phyloP scores from a whole-genome alignment of 2,113 vertebrate species.

The Himantopus leucocephalus region DNA sequence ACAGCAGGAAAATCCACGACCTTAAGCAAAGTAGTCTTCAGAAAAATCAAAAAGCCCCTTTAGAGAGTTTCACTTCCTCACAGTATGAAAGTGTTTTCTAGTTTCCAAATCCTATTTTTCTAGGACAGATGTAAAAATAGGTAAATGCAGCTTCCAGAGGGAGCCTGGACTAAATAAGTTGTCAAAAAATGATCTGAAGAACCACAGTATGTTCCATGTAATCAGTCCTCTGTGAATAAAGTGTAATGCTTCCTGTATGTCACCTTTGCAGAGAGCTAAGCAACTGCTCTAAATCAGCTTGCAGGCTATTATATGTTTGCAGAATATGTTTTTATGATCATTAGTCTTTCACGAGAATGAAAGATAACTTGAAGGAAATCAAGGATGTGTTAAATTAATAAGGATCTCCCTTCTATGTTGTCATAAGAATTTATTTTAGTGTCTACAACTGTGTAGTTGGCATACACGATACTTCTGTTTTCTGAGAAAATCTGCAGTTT shows the following conservation, averaged over 20 bases:
- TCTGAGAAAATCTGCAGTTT: background rate
- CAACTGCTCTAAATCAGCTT: background rate
- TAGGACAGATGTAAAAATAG: background rate
- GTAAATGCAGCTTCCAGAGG: background rate
- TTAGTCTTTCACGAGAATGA: background rate
- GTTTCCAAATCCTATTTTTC: background rate
- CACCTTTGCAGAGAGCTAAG: background rate
- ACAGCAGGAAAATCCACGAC: background rate
- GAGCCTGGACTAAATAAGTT: background rate
- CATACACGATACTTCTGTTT: background rate
- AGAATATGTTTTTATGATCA: background rate
- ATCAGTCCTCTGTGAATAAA: background rate
- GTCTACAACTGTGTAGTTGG: background rate
- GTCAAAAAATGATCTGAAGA: background rate
- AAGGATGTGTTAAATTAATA: background rate
- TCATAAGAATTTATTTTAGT: background rate
- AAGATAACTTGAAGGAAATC: conserved; percentile 2
- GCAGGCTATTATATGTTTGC: background rate
- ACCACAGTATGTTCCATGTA: background rate
- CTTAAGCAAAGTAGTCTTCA: background rate
- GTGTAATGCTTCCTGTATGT: background rate
- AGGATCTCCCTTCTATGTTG: background rate
- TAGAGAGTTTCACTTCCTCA: background rate
- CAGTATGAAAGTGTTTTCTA: background rate
- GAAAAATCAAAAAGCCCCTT: background rate